Conservation (phyloP, 92 coral and sea anemone species). For the Actinostola sp. region DNA sequence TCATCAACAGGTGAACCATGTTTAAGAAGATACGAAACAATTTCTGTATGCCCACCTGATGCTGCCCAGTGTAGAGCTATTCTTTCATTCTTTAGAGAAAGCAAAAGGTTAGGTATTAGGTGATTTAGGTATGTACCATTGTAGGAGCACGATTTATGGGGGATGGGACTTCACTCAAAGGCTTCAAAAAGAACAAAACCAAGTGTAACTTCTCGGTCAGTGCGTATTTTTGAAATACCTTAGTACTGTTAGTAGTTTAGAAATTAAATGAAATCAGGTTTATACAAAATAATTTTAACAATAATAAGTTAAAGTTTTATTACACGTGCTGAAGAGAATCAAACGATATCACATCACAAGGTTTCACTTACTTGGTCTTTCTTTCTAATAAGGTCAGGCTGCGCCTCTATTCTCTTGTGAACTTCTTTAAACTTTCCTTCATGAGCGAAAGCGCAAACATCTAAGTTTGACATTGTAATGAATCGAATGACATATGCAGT, state of each 20-base stretch:
- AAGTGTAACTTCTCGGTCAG: too few relatives aligned
- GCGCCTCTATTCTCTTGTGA: conserved; percentile 66
- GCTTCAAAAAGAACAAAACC: too few relatives aligned
- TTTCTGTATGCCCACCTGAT: conserved; percentile 84
- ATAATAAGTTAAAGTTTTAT: too few relatives aligned
- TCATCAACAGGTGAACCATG: conserved; percentile 81
- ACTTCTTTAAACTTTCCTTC: conserved; percentile 89
- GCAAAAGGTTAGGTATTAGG: too few relatives aligned
- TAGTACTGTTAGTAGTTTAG: too few relatives aligned
- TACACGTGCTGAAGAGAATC: too few relatives aligned
- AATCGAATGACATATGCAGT: neutral
- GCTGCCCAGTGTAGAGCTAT: conserved; percentile 98
- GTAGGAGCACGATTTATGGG: too few relatives aligned
- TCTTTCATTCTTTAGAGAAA: conserved; percentile 69
- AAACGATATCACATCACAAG: neutral
- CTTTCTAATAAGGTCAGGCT: conserved; percentile 60
- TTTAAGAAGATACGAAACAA: conserved; percentile 75
- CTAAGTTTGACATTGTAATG: conserved; percentile 79
- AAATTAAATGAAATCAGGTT: too few relatives aligned
- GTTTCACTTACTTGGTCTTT: conserved; percentile 72
- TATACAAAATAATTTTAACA: too few relatives aligned
- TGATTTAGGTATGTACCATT: too few relatives aligned
- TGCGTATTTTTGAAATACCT: too few relatives aligned
- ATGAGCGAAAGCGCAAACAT: conserved; percentile 83
- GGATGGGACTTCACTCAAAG: too few relatives aligned